A percentile compares a stretch with the other conserved stretches of the same genome.
These are phyloP conservation scores for Azemiops feae DNA, from an alignment of 2,113 vertebrate genomes.

Conservation along the genomic window DNA sequence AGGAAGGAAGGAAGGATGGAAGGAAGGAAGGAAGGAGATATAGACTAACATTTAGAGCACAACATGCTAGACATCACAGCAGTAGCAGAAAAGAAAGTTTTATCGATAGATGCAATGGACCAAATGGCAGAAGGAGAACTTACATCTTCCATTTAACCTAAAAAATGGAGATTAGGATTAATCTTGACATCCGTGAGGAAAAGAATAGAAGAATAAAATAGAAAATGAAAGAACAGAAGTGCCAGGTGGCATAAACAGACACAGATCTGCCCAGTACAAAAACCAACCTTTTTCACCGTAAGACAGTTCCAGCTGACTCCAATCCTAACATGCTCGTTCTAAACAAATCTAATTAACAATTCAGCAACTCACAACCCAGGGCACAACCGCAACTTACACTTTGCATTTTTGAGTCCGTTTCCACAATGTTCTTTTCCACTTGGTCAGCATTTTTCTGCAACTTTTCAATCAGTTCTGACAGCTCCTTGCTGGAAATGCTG, in stretches of 20 bases:
- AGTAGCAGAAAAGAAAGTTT: not conserved
- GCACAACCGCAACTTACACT: constrained; percentile 70
- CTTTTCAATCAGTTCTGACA: constrained; percentile 84
- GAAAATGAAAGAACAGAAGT: not conserved
- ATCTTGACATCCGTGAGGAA: not conserved
- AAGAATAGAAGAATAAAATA: not conserved
- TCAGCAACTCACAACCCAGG: not conserved
- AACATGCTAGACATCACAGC: not conserved
- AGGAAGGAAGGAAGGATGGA: too few relatives aligned
- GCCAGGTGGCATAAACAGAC: not conserved
- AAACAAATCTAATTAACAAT: not conserved
- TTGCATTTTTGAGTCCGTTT: constrained; percentile 87
- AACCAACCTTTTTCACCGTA: not conserved
- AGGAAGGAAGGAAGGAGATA: not conserved
- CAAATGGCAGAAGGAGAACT: not conserved
- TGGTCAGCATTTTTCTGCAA: constrained; percentile 94
- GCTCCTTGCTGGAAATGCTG: constrained; percentile 79
- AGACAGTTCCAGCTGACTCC: not conserved
- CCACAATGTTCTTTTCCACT: constrained; percentile 94
- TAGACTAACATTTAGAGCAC: not conserved
- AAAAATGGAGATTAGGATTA: not conserved
- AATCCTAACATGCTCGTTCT: not conserved
- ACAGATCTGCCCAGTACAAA: not conserved
- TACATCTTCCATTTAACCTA: not conserved
- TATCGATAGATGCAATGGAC: not conserved